Evolutionary conservation across 1,140 invertebrate genomes (phyloP), one percentile per base, ranked within the genome.

Genomic region (Hydropsyche tenuis): DNA sequence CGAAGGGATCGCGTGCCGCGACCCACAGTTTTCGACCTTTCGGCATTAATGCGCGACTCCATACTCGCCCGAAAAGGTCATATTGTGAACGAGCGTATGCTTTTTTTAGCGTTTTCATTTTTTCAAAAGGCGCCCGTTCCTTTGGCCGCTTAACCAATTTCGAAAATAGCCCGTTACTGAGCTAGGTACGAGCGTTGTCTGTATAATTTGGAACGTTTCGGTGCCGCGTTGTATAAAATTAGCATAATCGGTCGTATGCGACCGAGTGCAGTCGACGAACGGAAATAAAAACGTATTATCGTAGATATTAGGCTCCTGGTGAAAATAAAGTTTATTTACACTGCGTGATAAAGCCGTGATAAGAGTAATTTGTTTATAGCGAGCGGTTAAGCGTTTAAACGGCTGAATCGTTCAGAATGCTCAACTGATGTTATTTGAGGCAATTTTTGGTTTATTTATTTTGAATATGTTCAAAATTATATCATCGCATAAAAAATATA

Each of bases 1-100:
- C 22, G 51, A 53, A 53, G 22, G 9, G 51, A 53, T 53, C 51
- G 51, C 51, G 51, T 53, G 51, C 51, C 16, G 51, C 51, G 51
- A 53, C 22, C 22, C 56, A 60, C 56, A 60, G 56, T 60, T 60
- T 18, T 22, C 56, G 56, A 60, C 56, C 56, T 60, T 60, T 60
- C 1, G 23, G 3, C 9, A 18, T 18, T 27, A 20, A 25, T 22
- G 5, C 4, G 2, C 12, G 22, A 5, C 18, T 48, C 45, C 12
- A n/a, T 48, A 48, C 45, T 3, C 51, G 22, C 56, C 1, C 56
- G 3, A 37, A n/a, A 37, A 37, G 30, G 30, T 37, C 30, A 37
- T 9, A 37, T 37, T 37, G 9, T 37, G 9, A 3, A 37, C 30
- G 30, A 4, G 30, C 30, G 30, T 9, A 37, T 37, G 30, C 30